These are phyloP conservation scores for Typhlichthys subterraneus DNA, from an alignment of 2,797 vertebrate genomes.

Conservation along the genomic window DNA sequence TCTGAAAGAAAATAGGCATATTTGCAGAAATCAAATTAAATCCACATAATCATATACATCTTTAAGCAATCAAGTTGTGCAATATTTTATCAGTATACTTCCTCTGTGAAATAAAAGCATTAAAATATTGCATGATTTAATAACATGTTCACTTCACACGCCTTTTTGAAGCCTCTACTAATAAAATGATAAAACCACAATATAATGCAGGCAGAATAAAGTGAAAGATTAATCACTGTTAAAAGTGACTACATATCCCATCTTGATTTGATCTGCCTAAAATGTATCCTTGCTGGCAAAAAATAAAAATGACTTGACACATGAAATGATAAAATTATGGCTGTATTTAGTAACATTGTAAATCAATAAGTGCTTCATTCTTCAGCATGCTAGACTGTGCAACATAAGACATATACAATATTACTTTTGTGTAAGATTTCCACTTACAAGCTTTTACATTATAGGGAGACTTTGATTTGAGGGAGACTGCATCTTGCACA, in stretches of 20 bases:
- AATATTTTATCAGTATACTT: constrained; percentile 33
- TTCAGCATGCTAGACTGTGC: constrained; percentile 64
- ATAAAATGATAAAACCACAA: constrained; percentile 49
- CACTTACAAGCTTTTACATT: constrained; percentile 22
- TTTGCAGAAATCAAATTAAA: constrained; percentile 39
- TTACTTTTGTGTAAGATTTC: constrained; percentile 23
- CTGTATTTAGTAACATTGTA: constrained; percentile 61
- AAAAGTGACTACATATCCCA: constrained; percentile 56
- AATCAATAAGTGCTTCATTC: constrained; percentile 65
- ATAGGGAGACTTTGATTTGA: background rate
- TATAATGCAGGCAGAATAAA: constrained; percentile 72
- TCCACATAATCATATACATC: constrained; percentile 38
- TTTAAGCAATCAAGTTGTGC: constrained; percentile 53
- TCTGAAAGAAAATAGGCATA: constrained; percentile 56
- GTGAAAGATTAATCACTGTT: constrained; percentile 40
- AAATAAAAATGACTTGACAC: constrained; percentile 46
- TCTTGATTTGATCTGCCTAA: constrained; percentile 36
- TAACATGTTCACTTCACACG: constrained; percentile 44
- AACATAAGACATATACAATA: constrained; percentile 33
- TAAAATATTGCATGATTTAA: constrained; percentile 52
- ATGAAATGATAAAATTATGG: constrained; percentile 51
- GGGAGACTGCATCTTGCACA: too few species aligned
- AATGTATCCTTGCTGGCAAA: constrained; percentile 41
- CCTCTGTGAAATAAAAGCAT: constrained; percentile 29
- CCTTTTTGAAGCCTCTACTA: constrained; percentile 27